phyloP scores from a whole-genome alignment of 1,140 invertebrate genomes.

The Subanguina moxae region DNA sequence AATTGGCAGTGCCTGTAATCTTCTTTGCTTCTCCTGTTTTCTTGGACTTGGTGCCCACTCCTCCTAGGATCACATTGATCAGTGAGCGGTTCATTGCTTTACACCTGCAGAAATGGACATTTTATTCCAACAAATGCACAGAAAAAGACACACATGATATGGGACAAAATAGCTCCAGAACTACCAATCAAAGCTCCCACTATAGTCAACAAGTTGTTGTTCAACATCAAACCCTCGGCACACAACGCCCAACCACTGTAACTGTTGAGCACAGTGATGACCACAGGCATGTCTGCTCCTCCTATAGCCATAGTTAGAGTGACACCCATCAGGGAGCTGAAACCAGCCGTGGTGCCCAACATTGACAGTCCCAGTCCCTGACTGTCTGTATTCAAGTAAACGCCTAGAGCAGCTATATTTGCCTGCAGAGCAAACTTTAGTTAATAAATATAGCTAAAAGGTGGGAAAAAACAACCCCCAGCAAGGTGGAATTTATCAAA shows the following conservation, averaged over 20 bases:
- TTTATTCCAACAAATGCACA: background rate
- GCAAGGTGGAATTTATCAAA: slow-evolving; percentile 69
- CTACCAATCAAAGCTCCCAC: slow-evolving; percentile 84
- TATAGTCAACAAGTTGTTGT: slow-evolving; percentile 85
- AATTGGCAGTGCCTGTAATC: slow-evolving; percentile 77
- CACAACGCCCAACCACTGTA: slow-evolving; percentile 76
- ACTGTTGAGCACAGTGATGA: slow-evolving; percentile 83
- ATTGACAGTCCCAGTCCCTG: slow-evolving; percentile 66
- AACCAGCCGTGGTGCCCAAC: slow-evolving; percentile 71
- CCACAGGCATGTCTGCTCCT: slow-evolving; percentile 87
- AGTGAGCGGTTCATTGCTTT: slow-evolving; percentile 85
- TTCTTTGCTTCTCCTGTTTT: slow-evolving; percentile 70
- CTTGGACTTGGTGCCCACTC: slow-evolving; percentile 74
- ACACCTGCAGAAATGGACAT: background rate
- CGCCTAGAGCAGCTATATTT: slow-evolving; percentile 71
- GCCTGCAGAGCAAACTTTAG: slow-evolving; percentile 30
- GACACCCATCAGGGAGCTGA: slow-evolving; percentile 75
- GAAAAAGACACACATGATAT: slow-evolving; percentile 74
- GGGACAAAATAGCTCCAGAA: slow-evolving; percentile 83
- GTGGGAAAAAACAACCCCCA: slow-evolving; percentile 61
- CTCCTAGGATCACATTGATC: slow-evolving; percentile 81
- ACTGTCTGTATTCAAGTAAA: slow-evolving; percentile 68
- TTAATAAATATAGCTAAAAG: background rate
- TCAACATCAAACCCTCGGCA: slow-evolving; percentile 87
- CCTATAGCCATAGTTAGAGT: slow-evolving; percentile 83